Base-by-base conservation (phyloP, 1,140 invertebrate genomes). In the Chrysomallon squamiferum region DNA sequence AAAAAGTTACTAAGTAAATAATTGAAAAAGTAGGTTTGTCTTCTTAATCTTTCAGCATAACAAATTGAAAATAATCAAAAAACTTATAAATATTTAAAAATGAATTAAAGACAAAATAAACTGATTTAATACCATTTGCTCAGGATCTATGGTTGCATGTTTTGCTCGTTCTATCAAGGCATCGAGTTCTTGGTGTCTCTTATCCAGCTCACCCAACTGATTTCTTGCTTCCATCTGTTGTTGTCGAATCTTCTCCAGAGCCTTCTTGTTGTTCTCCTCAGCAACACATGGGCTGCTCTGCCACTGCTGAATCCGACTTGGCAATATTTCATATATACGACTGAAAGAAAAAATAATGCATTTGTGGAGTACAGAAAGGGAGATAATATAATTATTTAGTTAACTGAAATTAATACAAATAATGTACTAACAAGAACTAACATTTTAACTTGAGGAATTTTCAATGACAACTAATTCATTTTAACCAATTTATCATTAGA, bases 221-320 rank as follows among this genome's bases (percentile, higher is more conserved):
- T 90, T 88, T 56, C 91, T 88, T 6, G 94, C 93, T 60, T 92
- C 89, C 0, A 90, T 84, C 73, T 95, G 91, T 66, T 95, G 91
- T 27, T 90, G 89, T 20, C 95, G 89, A 20, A 98, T 93, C 59
- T 88, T 89, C 73, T 96, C 95, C 33, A 98, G 82, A 47, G 92
- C 88, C 71, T 91, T 91, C 66, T 92, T 90, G 82, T 96, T 96
- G 62, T 90, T 90, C 72, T 94, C 92, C 79, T 97, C 95, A 0
- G 95, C 94, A 35, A 91, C 88, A 79, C 93, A 95, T 0, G 91
- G 89, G n/a, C 92, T 92, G n/a, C 94, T 87, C 38, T 93, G 92
- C 95, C 95, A 97, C 78, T 98, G 94, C 82, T 96, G 94, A 65
- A 98, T 92, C n/a, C 95, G 88, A 74, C 94, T 92, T 0, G 96